Percentiles rank a stretch among this genome's conserved stretches.
phyloP scores from a whole-genome alignment of 2,113 vertebrate genomes.

The Columba livia region DNA sequence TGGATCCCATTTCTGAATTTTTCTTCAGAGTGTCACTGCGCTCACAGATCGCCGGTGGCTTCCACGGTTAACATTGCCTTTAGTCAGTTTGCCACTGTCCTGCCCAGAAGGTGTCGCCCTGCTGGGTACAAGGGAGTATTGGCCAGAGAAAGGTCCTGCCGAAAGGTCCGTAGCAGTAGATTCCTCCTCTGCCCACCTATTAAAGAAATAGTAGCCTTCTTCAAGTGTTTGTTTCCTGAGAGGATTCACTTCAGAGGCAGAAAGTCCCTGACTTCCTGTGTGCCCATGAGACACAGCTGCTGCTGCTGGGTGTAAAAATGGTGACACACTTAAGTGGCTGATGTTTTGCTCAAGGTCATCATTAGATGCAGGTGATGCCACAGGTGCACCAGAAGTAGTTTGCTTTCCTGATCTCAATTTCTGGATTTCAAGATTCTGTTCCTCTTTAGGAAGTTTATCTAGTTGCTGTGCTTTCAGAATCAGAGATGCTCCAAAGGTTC shows the following conservation, averaged over 20 bases:
- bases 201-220: slow-evolving; percentile 5
- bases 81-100: background rate
- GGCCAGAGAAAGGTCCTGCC: background rate
- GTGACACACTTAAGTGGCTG: background rate
- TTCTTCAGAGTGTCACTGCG: slow-evolving; percentile 73
- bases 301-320: background rate
- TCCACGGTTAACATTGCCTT: background rate
- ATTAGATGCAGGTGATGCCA: background rate
- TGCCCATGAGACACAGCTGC: background rate
- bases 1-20: background rate
- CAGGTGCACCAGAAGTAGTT: background rate
- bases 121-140: background rate
- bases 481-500: slow-evolving; percentile 77
- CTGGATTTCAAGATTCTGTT: slow-evolving; percentile 77
- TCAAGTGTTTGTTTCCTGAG: background rate
- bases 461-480: slow-evolving; percentile 81
- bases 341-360: background rate
- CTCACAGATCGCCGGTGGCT: slow-evolving; percentile 77
- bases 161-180: background rate
- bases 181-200: slow-evolving; percentile 25
- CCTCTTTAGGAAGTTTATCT: slow-evolving; percentile 76
- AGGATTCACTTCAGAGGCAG: background rate
- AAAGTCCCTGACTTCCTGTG: background rate
- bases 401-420: slow-evolving; percentile 73
- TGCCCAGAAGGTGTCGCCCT: background rate